phyloP scores from a whole-genome alignment of 2,888 invertebrate genomes.

The Acronicta leporina region DNA sequence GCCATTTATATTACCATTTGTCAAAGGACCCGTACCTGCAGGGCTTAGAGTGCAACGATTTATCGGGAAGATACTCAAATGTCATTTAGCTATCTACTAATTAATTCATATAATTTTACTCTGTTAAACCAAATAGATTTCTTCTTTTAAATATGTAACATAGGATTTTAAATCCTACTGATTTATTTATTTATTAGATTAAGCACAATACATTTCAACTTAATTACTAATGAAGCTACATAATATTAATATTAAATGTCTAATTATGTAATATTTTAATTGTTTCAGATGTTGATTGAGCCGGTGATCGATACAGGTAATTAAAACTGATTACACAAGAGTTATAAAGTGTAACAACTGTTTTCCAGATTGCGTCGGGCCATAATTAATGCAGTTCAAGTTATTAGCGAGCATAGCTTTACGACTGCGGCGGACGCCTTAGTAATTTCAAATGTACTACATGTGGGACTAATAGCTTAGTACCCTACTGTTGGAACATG shows the following conservation, averaged over 20 bases:
- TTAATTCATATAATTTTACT: not conserved
- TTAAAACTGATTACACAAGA: conserved; percentile 46
- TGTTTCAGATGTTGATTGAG: conserved; percentile 75
- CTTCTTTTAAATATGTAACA: too few relatives aligned
- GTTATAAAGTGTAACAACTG: conserved; percentile 40
- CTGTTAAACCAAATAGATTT: not conserved
- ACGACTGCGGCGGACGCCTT: conserved; percentile 50
- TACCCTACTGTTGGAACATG: conserved; percentile 18
- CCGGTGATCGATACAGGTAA: conserved; percentile 64
- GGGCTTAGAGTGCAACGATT: conserved; percentile 39
- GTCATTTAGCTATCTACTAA: conserved; percentile 20
- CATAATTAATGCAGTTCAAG: conserved; percentile 54
- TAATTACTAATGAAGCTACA: too few relatives aligned
- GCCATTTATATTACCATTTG: conserved; percentile 86
- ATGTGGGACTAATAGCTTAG: conserved; percentile 35
- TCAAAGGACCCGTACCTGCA: conserved; percentile 67
- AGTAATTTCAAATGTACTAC: conserved; percentile 45
- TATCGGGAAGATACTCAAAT: conserved; percentile 34
- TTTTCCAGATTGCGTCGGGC: conserved; percentile 45
- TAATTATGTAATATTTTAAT: too few relatives aligned
- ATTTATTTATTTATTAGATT: too few relatives aligned
- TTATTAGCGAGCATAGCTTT: conserved; percentile 53
- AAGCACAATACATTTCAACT: too few relatives aligned
- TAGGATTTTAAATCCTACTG: too few relatives aligned
- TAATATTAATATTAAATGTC: too few relatives aligned